Base-by-base conservation (phyloP, 2,113 vertebrate species). In the Plecotus auritus region DNA sequence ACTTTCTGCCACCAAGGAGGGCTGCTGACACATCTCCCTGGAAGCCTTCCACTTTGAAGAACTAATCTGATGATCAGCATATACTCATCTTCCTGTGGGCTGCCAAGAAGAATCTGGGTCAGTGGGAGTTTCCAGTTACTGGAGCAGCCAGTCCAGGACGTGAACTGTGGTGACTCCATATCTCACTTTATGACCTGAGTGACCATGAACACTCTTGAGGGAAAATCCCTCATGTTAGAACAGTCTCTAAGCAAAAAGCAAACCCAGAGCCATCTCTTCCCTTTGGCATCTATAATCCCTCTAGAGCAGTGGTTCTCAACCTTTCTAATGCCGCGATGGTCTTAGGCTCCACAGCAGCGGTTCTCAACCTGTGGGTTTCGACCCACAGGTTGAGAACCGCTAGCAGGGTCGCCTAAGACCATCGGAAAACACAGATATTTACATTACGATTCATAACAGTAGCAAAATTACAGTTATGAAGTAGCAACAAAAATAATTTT, bases 81-180 rank as follows among this genome's bases (percentile, higher is more conserved):
- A 56, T 82, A 66, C 56, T 82, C 92, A 22, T 56, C 94, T 89
- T 78, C 86, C 78, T 32, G 32, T 10, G 66, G 66, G 61, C n/a
- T 89, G 88, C 85, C 78, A 17, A 56, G 69, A 95, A 83, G 77
- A 80, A 90, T 88, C 93, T 88, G 73, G 93, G 95, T 93, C 45
- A 92, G 49, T 37, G 61, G 82, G 72, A 72, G 51, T 70, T 91
- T 47, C 78, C 0, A 13, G 74, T 1, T 42, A 18, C 20, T 26
- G 47, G 61, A 88, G 37, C 54, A 47, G 66, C 77, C 59, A 80
- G 76, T 4, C 69, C 54, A 66, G 88, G 85, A 51, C 1, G 10
- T 64, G 47, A 74, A 85, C 37, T n/a, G 6, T 4, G n/a, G 51
- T 30, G 88, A 73, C 16, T 35, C 23, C 7, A 5, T 11, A 10